phyloP scores from a whole-genome alignment of 2,888 invertebrate species.

The Craniophora ligustri region DNA sequence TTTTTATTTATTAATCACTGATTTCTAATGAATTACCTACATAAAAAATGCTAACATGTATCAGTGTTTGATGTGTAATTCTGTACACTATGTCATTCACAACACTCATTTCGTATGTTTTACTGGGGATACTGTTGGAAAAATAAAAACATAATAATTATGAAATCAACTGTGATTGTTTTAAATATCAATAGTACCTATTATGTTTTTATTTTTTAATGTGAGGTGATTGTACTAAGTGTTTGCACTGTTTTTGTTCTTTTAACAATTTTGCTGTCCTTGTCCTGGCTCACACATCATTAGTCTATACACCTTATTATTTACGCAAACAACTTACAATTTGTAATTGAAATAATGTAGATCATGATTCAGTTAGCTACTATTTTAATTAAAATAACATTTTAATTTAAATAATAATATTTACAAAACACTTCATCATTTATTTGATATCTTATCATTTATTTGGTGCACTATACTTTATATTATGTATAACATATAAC shows the following conservation, averaged over 20 bases:
- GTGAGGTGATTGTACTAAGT: conserved; percentile 62
- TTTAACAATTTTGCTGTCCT: not conserved
- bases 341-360: not conserved
- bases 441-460: too few species aligned
- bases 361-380: too few species aligned
- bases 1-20: too few species aligned
- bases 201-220: conserved; percentile 58
- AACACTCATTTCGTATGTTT: conserved; percentile 33
- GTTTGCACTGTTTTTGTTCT: conserved; percentile 53
- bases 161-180: not conserved
- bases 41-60: too few species aligned
- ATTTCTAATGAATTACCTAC: too few species aligned
- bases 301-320: not conserved
- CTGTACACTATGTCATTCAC: too few species aligned
- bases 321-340: not conserved
- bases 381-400: too few species aligned
- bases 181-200: not conserved
- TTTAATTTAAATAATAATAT: too few species aligned
- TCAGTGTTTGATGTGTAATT: too few species aligned
- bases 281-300: not conserved
- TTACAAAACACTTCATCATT: too few species aligned
- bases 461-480: too few species aligned
- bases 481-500: too few species aligned
- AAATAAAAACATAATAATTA: conserved; percentile 54
- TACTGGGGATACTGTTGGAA: conserved; percentile 66